Base-by-base conservation (phyloP, 1,140 invertebrate genomes). In the Mya arenaria region DNA sequence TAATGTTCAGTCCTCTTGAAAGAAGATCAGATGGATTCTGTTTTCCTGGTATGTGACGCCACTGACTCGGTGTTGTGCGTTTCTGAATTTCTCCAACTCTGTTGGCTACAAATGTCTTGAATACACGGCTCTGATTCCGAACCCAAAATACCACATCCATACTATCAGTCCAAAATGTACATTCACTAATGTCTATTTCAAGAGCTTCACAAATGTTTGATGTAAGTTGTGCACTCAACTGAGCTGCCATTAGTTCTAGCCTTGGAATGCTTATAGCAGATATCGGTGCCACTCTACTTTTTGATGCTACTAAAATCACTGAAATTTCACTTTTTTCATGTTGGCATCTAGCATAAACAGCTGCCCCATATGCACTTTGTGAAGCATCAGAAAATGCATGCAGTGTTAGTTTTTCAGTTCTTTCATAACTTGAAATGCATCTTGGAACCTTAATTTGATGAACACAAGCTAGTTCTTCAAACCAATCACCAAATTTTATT, bases 41-140 rank as follows among this genome's bases (percentile, higher is more conserved):
- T 17, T n/a, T 25, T 0, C n/a, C 36, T 25, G 37, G 68, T 8
- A 71, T 34, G 25, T 81, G 36, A 23, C 68, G 68, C 78, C 78
- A 81, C 36, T 62, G 56, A 3, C 25, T 39, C 52, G 66, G 55
- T 30, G 48, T 44, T 34, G 78, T 63, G 19, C 17, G 19, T 62
- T 2, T 41, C 23, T 69, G 66, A 19, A 60, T 74, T 52, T 77
- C 39, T 15, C 58, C 73, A 48, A 81, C 30, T 17, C 78, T 71
- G 41, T 81, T 81, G 25, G 52, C 65, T 23, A 73, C 68, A 37
- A 81, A 81, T 52, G 55, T 32, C 41, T 72, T 81, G n/a, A 63
- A 41, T 19, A 23, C 8, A 37, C n/a, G 4, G 55, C 58, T 72
- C 25, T 39, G 36, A 32, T 52, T 44, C 52, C 41, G 15, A 4